Evolutionary conservation across 2,797 vertebrate genomes (phyloP), one percentile per base, ranked within the genome.

Genomic region (Acrossocheilus fasciatus): DNA sequence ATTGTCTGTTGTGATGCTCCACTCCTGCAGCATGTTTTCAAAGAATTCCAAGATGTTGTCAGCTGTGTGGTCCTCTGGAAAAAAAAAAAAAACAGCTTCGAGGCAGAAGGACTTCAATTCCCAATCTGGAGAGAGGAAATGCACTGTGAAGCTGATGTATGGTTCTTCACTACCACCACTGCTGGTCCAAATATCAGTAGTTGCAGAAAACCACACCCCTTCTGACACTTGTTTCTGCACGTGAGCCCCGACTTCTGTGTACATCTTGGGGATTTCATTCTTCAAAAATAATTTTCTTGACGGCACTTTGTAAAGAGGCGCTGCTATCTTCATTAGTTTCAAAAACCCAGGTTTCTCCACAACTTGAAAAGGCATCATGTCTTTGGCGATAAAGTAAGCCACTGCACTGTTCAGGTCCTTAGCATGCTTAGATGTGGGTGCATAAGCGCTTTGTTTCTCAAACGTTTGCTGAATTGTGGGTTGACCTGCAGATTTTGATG

Each of bases 191-290:
- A 18, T 5, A 18, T 52, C 50, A 6, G 52, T 54, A 7, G 14
- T 20, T 2, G 5, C 78, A 81, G 77, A 68, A 81, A 81, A 75
- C 78, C 47, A 81, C 12, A 23, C 36, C 30, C 1, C 26, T 75
- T 81, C 75, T 81, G 68, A 17, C 78, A 86, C 45, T 43, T 73
- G 47, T 83, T 83, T 79, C 11, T 79, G 64, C 77, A 86, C 52
- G 1, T 74, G 39, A 73, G 4, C 77, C 54, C 59, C 59, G 36
- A 81, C 50, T 52, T 66, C 45, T 74, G 72, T 74, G 41, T 81
- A 74, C 52, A 66, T 74, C 36, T 18, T 26, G 12, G 64, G 47
- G 39, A 85, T 85, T 75, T 86, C 47, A 41, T 68, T 86, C 66
- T 54, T 68, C 12, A 14, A 74, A 74, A 47, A 47, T 7, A 23